Evolutionary conservation across 2,113 vertebrate species (phyloP).

Genomic region (Triplophysa tibetana): DNA sequence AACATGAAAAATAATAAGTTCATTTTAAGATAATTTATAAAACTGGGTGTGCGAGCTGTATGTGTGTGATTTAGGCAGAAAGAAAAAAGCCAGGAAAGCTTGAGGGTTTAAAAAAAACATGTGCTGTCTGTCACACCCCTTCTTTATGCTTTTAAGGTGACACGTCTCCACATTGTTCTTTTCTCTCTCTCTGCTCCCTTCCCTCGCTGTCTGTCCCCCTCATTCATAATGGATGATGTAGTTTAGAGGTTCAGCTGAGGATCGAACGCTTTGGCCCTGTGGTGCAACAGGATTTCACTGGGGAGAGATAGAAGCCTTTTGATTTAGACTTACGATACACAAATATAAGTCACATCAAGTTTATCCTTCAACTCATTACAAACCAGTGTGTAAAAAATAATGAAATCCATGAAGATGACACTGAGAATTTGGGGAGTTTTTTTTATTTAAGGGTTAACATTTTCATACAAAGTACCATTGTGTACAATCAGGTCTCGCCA

Average conservation of each 20-base stretch:
- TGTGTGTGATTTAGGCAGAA: not conserved
- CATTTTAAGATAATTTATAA: no score
- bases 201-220: slow-evolving; percentile 19
- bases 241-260: slow-evolving; percentile 41
- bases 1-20: no score
- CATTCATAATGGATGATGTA: slow-evolving; percentile 50
- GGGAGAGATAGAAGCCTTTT: slow-evolving; percentile 19
- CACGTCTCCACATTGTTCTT: slow-evolving; percentile 5
- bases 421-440: no score
- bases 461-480: no score
- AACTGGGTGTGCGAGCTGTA: not conserved
- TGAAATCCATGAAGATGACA: not conserved
- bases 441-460: no score
- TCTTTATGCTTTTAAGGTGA: slow-evolving; percentile 15
- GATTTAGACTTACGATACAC: slow-evolving; percentile 24
- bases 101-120: not conserved
- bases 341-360: not conserved
- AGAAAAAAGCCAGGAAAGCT: not conserved
- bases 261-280: slow-evolving; percentile 26
- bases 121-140: slow-evolving; percentile 1
- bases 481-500: no score
- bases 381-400: not conserved
- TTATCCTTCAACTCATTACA: slow-evolving; percentile 13
- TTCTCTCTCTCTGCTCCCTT: not conserved
- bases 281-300: slow-evolving; percentile 14